Percentiles rank a stretch among this genome's conserved stretches.
Evolutionary conservation across 2,113 vertebrate species (phyloP).

Genomic region (Salvelinus sp.): DNA sequence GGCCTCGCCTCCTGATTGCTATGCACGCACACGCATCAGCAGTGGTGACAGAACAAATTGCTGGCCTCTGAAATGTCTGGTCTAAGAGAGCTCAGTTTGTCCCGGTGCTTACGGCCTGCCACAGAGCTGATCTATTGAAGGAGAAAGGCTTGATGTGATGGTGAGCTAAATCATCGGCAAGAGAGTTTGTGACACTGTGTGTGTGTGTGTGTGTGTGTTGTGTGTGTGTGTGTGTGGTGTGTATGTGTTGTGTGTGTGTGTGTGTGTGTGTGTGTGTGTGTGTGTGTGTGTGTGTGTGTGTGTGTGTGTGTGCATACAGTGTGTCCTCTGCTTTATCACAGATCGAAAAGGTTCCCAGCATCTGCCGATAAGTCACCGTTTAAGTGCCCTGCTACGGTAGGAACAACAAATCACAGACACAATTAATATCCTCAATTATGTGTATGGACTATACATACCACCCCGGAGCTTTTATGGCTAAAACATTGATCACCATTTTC

Average conservation of each 20-base stretch:
- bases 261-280: conserved; percentile 42
- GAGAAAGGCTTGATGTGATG: conserved; percentile 53
- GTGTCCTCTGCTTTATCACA: conserved; percentile 34
- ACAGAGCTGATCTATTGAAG: conserved; percentile 49
- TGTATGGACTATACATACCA: background rate
- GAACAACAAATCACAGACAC: conserved; percentile 33
- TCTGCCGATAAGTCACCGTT: conserved; percentile 28
- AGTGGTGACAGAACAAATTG: conserved; percentile 65
- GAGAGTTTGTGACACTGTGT: conserved; percentile 37
- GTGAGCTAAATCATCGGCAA: conserved; percentile 35
- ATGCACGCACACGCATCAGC: conserved; percentile 56
- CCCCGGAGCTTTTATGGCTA: conserved; percentile 27
- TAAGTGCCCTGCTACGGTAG: conserved; percentile 29
- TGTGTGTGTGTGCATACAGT: conserved; percentile 35
- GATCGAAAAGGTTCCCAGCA: conserved; percentile 20
- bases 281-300: conserved; percentile 28
- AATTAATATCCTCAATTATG: conserved; percentile 39
- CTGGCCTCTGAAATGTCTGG: conserved; percentile 39
- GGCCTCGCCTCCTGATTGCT: conserved; percentile 59
- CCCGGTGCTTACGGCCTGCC: conserved; percentile 41
- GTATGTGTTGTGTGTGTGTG: conserved; percentile 38
- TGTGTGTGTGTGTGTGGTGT: conserved; percentile 32
- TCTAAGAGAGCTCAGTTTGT: background rate
- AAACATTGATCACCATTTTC: conserved; percentile 40
- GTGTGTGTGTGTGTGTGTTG: conserved; percentile 40